Percentiles rank a stretch among this genome's conserved stretches.
Evolutionary conservation across 2,797 vertebrate genomes (phyloP).

Genomic region (Bradypus variegatus): DNA sequence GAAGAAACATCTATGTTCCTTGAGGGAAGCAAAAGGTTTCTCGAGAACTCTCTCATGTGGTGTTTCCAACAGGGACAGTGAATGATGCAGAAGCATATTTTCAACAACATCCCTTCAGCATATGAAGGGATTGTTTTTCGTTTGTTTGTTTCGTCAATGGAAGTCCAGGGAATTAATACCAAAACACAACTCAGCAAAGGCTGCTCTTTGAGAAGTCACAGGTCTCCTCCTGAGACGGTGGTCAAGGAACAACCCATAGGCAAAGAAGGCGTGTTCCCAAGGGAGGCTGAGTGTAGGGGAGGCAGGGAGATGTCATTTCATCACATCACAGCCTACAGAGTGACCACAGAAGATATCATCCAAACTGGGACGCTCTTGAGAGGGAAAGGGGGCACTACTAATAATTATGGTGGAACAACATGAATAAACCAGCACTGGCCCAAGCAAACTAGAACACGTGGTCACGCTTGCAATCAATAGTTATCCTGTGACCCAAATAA

Average conservation of each 20-base stretch:
- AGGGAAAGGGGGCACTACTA: not conserved
- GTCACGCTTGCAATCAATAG: not conserved
- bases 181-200: not conserved
- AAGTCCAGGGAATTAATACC: not conserved
- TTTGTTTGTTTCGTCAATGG: not conserved
- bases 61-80: not conserved
- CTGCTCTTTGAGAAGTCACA: not conserved
- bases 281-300: not conserved
- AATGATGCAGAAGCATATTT: not conserved
- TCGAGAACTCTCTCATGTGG: not conserved
- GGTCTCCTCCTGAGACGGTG: not conserved
- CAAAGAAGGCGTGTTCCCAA: not conserved
- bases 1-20: not conserved
- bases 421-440: not conserved
- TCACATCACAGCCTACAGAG: not conserved
- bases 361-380: not conserved
- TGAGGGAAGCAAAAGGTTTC: not conserved
- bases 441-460: not conserved
- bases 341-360: not conserved
- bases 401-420: not conserved
- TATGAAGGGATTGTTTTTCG: not conserved
- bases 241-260: not conserved
- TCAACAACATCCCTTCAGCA: not conserved
- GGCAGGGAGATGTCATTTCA: not conserved
- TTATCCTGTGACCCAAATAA: not conserved